Evolutionary conservation across 2,888 invertebrate species (phyloP), one percentile per base, ranked within the genome.

Genomic region (Noctua pronuba): DNA sequence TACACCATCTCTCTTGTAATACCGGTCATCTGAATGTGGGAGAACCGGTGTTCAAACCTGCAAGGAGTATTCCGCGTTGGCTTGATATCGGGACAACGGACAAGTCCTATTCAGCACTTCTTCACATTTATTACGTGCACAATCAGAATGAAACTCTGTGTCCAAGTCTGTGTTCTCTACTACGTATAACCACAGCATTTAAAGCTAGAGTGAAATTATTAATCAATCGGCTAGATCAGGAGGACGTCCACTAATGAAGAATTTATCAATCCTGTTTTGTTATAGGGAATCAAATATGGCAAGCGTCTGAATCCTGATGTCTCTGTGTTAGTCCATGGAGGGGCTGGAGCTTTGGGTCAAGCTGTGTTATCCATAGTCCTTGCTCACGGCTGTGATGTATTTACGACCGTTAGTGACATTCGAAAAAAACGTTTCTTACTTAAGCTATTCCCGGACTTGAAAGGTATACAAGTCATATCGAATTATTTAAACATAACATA

Each of bases 271-370:
- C 7, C 16, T 7, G 16, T 46, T 77, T 73, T n/a, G 38, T 81
- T 82, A 28, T 74, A 93, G 93, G 74, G 69, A 10, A 79, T 91
- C 13, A 91, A 90, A 82, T 52, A 66, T 38, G 24, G 8, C 8
- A 70, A 64, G 70, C 1, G 41, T 80, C 21, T 74, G 91, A 3
- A 31, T 24, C 77, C 70, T 6, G 86, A 87, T 0, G 85, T 80
- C 77, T 84, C 52, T 1, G 77, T 94, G 10, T 60, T 91, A 1
- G 80, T 91, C 2, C 91, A 90, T 58, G 91, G 88, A 65, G 91
- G 90, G 0, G 79, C 94, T 0, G 95, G 95, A 0, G 94, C 94
- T 2, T 77, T 95, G 1, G 96, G 95, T 0, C 95, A 95, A 2
- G 58, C 58, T 58, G 28, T 58, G 58, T 92, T 95, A n/a, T 88